These are phyloP conservation scores for Ovis aries DNA, from an alignment of 2,113 vertebrate genomes.

Conservation along the genomic window DNA sequence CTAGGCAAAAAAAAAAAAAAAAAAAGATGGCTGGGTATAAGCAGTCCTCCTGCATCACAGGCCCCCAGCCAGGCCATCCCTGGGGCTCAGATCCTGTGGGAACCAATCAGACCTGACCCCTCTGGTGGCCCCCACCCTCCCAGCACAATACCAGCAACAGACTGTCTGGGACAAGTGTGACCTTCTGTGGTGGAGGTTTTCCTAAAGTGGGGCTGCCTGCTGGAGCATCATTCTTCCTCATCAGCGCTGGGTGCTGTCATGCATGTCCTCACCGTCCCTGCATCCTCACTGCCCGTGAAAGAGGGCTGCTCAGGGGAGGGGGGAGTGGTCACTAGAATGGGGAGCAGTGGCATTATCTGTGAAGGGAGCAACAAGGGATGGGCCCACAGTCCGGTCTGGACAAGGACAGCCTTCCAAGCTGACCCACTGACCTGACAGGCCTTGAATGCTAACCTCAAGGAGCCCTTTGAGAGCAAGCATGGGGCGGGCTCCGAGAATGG, in stretches of 20 bases:
- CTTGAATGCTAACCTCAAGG: slow-evolving; percentile 9
- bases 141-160: neutral
- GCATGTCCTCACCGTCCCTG: neutral
- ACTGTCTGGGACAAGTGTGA: neutral
- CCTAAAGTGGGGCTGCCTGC: neutral
- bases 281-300: neutral
- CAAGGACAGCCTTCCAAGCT: neutral
- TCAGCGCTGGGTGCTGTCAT: neutral
- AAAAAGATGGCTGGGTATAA: neutral
- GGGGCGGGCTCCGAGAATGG: neutral
- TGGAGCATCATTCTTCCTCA: neutral
- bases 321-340: neutral
- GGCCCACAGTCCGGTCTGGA: neutral
- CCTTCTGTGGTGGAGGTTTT: neutral
- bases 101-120: neutral
- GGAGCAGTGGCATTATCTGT: neutral
- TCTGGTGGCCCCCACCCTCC: neutral
- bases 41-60: neutral
- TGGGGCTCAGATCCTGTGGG: neutral
- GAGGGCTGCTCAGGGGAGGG: neutral
- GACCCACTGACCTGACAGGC: slow-evolving; percentile 22
- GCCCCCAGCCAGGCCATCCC: neutral
- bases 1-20: neutral
- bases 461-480: neutral
- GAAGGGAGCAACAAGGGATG: neutral